Base-by-base conservation (phyloP, 92 coral and sea anemone genomes). In the Palythoa caribaeorum region DNA sequence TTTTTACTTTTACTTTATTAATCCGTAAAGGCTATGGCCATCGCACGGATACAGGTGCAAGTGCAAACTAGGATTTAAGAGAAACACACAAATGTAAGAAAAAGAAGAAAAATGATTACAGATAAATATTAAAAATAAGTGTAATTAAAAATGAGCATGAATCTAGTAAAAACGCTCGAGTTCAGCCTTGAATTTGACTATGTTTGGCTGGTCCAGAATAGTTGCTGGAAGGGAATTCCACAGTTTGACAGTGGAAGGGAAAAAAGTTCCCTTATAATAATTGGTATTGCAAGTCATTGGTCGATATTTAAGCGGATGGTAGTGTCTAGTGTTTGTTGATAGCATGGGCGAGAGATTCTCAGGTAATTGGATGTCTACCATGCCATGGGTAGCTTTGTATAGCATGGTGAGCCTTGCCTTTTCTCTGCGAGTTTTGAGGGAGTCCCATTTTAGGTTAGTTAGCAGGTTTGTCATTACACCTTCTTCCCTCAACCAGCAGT, bases 341-440 rank as follows among this genome's bases (percentile, higher is more conserved):
- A 74, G 3, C 78, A 74, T 74, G 50, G 75, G 28, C 28, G 28
- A 28, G 28, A 28, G 28, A 28, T 28, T 28, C 28, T 66, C 72
- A 35, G 48, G 75, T 37, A 71, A 71, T 71, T 5, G 75, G 14
- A 71, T 35, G 13, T 71, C 48, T 35, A 71, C 47, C 14, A 71
- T 5, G 15, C 48, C 48, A 6, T 71, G 75, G 75, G 48, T 71
- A 35, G 48, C 50, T 35, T 35, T 71, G 47, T 71, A 71, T 5
- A 71, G 15, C 75, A 71, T 71, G 13, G 48, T 71, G 48, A 74
- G 78, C 57, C 78, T 74, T 3, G 78, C 80, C 62, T 76, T 76
- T 16, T 76, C 62, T 76, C 80, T 76, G 13, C 62, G 63, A 10
- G 15, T 16, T 76, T 76, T 2, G 17, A 76, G 80, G 35, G 63